Conservation (phyloP, 2,797 vertebrate genomes). For the Microchirus variegatus region DNA sequence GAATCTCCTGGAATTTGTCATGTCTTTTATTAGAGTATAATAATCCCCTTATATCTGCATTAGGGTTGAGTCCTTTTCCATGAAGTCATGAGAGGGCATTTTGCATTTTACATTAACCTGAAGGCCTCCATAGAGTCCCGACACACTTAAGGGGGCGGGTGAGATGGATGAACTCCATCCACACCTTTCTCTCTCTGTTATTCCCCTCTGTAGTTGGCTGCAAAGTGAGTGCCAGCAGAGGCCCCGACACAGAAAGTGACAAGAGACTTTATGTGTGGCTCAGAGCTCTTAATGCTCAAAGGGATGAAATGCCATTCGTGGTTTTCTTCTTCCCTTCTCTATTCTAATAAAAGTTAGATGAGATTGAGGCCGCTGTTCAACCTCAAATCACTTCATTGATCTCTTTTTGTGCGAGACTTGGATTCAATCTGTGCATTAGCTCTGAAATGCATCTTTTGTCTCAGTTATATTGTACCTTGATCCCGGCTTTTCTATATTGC, state of each 20-base stretch:
- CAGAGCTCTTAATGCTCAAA: slow-evolving; percentile 34
- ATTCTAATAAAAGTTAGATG: slow-evolving; percentile 54
- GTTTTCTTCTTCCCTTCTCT: slow-evolving; percentile 29
- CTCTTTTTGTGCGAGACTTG: slow-evolving; percentile 7
- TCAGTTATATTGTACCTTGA: slow-evolving; percentile 45
- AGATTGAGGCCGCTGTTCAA: slow-evolving; percentile 26
- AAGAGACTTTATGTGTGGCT: slow-evolving; percentile 22
- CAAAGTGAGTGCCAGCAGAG: slow-evolving; percentile 32
- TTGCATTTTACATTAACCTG: too few relatives aligned
- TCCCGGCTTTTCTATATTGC: slow-evolving; percentile 47
- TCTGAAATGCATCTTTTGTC: slow-evolving; percentile 43
- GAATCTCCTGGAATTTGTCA: too few relatives aligned
- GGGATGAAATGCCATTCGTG: slow-evolving; percentile 37
- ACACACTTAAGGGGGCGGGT: too few relatives aligned
- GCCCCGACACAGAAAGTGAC: slow-evolving; percentile 25
- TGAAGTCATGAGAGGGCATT: too few relatives aligned
- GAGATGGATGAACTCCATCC: too few relatives aligned
- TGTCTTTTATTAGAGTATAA: too few relatives aligned
- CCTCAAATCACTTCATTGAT: slow-evolving; percentile 49
- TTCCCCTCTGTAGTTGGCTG: neutral
- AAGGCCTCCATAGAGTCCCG: too few relatives aligned
- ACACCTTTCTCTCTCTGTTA: too few relatives aligned
- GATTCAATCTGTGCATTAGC: slow-evolving; percentile 40
- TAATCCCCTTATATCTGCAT: too few relatives aligned
- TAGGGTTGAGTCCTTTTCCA: too few relatives aligned